Conservation (phyloP, 2,113 vertebrate species). For the Burhinus bistriatus region DNA sequence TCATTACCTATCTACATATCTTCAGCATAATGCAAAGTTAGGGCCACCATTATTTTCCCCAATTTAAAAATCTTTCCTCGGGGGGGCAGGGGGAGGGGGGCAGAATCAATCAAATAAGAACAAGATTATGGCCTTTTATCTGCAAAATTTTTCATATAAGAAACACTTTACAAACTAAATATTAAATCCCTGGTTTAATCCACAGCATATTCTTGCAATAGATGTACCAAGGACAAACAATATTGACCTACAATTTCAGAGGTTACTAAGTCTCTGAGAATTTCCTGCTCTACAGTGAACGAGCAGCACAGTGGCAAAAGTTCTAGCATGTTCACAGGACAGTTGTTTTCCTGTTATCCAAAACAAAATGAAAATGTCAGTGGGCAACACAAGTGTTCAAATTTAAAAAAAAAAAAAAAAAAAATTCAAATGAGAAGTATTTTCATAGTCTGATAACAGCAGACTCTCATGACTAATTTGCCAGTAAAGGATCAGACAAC, state of each 20-base stretch:
- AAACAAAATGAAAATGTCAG: background rate
- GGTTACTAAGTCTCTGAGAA: background rate
- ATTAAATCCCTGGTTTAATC: background rate
- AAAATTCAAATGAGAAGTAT: background rate
- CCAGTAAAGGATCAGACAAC: background rate
- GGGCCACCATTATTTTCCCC: background rate
- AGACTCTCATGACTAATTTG: background rate
- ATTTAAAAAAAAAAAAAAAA: background rate
- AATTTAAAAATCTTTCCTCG: background rate
- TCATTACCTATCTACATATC: background rate
- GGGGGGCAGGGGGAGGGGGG: too few relatives aligned
- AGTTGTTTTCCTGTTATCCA: background rate
- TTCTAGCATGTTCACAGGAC: background rate
- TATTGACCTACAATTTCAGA: background rate
- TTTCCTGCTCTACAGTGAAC: background rate
- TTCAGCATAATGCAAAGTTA: background rate
- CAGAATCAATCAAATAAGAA: background rate
- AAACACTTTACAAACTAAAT: background rate
- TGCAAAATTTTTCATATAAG: accelerated
- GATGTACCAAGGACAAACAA: background rate
- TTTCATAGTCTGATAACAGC: background rate
- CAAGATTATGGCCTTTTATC: background rate
- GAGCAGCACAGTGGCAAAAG: background rate
- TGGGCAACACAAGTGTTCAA: background rate
- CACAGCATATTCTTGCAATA: background rate